phyloP scores from a whole-genome alignment of 2,888 invertebrate species.

The Lasioglossum pauxillum region DNA sequence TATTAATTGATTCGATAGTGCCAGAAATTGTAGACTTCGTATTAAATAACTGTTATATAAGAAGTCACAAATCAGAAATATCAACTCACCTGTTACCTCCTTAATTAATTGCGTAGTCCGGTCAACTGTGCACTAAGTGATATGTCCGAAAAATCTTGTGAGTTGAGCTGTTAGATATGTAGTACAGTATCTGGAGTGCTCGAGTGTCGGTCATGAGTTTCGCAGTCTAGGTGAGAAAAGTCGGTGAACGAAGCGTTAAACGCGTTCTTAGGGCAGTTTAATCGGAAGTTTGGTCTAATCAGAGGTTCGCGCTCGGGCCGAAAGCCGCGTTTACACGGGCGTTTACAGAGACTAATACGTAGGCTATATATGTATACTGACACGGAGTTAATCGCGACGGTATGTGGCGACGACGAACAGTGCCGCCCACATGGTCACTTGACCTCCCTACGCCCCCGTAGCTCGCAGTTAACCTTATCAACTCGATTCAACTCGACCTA shows the following conservation, averaged over 20 bases:
- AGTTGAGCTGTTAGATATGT: neutral
- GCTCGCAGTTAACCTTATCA: constrained; percentile 84
- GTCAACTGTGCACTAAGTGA: neutral
- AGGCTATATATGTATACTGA: constrained; percentile 45
- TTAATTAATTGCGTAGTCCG: neutral
- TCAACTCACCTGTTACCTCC: neutral
- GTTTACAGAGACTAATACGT: constrained; percentile 25
- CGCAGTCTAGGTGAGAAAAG: constrained; percentile 18
- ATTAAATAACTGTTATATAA: neutral
- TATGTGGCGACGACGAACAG: constrained; percentile 79
- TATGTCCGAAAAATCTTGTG: neutral
- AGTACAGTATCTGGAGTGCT: too few relatives aligned
- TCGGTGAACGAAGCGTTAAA: constrained; percentile 22
- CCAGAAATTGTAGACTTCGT: too few relatives aligned
- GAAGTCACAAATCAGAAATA: neutral
- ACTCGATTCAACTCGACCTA: constrained; percentile 81
- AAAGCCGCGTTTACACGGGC: constrained; percentile 47
- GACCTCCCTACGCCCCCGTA: constrained; percentile 84
- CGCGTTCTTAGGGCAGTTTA: constrained; percentile 52
- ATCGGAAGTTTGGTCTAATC: constrained; percentile 61
- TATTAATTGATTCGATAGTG: too few relatives aligned
- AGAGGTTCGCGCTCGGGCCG: constrained; percentile 59
- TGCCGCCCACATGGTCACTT: constrained; percentile 83
- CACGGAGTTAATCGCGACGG: constrained; percentile 76
- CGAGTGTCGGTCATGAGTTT: neutral